These are phyloP conservation scores for Phylloscopus whistleri DNA, from an alignment of 2,113 vertebrate species.

Conservation along the genomic window DNA sequence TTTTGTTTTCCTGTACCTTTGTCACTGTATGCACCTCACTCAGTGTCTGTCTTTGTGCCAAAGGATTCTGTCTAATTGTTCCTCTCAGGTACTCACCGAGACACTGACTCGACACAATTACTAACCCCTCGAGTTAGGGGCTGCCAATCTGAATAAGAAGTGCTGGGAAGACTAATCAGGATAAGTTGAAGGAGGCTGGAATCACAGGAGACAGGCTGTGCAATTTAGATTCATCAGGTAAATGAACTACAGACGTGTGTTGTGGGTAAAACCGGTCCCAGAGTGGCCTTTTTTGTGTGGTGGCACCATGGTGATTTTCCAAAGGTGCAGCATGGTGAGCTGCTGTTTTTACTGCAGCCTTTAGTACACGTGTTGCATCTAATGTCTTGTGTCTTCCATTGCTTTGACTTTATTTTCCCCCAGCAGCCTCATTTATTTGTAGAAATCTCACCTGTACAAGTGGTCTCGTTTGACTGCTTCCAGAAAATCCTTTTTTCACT, in stretches of 20 bases:
- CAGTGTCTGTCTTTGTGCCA: not conserved
- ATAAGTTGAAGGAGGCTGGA: not conserved
- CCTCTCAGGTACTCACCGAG: not conserved
- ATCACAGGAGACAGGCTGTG: not conserved
- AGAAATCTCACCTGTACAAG: not conserved
- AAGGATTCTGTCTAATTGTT: not conserved
- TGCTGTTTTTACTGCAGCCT: not conserved
- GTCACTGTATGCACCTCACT: not conserved
- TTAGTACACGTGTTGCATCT: not conserved
- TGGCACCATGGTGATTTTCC: not conserved
- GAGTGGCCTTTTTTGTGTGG: not conserved
- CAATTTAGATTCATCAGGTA: slow-evolving; percentile 12
- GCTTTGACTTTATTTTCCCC: not conserved
- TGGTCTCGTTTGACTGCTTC: not conserved
- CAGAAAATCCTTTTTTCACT: not conserved
- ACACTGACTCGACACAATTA: not conserved
- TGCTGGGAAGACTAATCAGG: not conserved
- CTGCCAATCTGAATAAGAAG: not conserved
- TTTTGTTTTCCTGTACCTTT: not conserved
- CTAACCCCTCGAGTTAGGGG: not conserved
- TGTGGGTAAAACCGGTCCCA: not conserved
- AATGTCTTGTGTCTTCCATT: not conserved
- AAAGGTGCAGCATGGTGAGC: not conserved
- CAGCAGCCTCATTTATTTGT: not conserved
- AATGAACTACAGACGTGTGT: not conserved